Base-by-base conservation (phyloP, 2,113 vertebrate genomes). In the Microtus montanus region DNA sequence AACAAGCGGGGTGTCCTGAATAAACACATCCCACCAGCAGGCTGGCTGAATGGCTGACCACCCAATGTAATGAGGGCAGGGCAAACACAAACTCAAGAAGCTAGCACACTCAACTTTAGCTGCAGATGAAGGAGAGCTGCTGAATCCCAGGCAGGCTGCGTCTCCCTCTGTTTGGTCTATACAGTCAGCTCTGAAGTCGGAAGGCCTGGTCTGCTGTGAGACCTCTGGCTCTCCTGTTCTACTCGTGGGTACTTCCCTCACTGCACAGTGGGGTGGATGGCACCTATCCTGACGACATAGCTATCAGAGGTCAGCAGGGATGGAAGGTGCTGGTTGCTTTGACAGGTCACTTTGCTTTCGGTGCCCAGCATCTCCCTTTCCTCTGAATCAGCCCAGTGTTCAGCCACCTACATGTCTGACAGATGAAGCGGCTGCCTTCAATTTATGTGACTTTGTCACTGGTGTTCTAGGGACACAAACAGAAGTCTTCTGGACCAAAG, bases 61-160 rank as follows among this genome's bases (percentile, higher is more conserved):
- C 7, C 49, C 11, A 0, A 0, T 1, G 0, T 0, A 2, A 7
- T 7, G 30, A 10, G 61, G 38, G 12, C 41, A 1, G 26, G 6
- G 12, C 38, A n/a, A 24, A 49, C 0, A 49, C 0, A 5, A 1
- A 14, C 0, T 0, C 0, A 1, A 52, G 6, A 1, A 1, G 11
- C 3, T 5, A 38, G 86, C 54, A 8, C 4, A 7, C 4, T 0
- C 7, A 9, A 7, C 1, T 0, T 38, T 0, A 1, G 2, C 41
- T 26, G 63, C 0, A 7, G 19, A 1, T 0, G 2, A 12, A 13
- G 24, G 8, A 17, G 5, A 22, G 13, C 19, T 1, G n/a, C 44
- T 1, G 13, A 19, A 26, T 1, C 10, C 30, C 1, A 30, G n/a
- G n/a, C n/a, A 41, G 70, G 35, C 86, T 22, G 41, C 15, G 7